phyloP scores from a whole-genome alignment of 2,888 invertebrate species.

The Uropetala carovei region DNA sequence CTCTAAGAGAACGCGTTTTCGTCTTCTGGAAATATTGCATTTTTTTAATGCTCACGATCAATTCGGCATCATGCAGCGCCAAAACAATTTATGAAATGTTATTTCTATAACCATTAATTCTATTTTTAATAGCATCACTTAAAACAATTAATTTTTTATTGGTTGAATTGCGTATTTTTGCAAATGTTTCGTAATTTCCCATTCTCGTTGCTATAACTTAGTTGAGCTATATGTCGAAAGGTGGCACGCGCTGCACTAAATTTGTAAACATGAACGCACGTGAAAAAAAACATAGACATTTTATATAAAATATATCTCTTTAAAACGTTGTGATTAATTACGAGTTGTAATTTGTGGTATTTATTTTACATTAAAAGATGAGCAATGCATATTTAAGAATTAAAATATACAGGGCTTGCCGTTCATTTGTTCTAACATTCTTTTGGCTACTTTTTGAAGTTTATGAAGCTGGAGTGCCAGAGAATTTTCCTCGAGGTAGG shows the following conservation, averaged over 20 bases:
- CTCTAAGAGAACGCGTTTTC: neutral
- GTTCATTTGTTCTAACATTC: constrained; percentile 64
- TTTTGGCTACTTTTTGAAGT: constrained; percentile 64
- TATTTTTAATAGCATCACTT: neutral
- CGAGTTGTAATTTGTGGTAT: neutral
- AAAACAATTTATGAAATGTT: neutral
- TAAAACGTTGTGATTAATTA: neutral
- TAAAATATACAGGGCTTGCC: constrained; percentile 63
- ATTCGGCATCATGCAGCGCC: neutral
- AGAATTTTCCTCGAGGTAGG: constrained; percentile 45
- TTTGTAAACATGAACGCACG: constrained; percentile 57
- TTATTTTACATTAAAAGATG: neutral
- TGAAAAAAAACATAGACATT: constrained; percentile 36
- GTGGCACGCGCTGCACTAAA: constrained; percentile 20
- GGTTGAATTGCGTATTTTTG: constrained; percentile 12
- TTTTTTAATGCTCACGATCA: constrained; percentile 3
- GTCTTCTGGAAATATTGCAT: neutral
- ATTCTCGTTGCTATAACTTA: neutral
- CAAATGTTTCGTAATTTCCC: constrained; percentile 51
- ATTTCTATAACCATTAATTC: neutral
- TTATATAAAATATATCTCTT: constrained; percentile 17
- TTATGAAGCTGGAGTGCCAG: constrained; percentile 63
- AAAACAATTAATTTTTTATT: neutral
- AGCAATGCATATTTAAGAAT: constrained; percentile 43
- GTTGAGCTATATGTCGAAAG: constrained; percentile 33